phyloP scores from a whole-genome alignment of 2,888 invertebrate genomes.

The Pheosia gnoma region DNA sequence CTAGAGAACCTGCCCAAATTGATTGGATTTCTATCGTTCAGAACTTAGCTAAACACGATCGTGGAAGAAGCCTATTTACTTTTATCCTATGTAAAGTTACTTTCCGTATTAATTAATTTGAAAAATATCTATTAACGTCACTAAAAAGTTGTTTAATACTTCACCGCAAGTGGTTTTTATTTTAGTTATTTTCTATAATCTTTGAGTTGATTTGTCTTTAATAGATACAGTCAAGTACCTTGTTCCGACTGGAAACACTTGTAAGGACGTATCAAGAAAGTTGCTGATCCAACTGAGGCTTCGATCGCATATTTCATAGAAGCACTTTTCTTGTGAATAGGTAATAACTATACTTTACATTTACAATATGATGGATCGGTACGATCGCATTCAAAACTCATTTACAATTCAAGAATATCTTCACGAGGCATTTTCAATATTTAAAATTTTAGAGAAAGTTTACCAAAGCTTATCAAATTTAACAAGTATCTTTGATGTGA shows the following conservation, averaged over 20 bases:
- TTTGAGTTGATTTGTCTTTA: too few species aligned
- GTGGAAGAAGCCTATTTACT: constrained; percentile 15
- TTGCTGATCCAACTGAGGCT: constrained; percentile 48
- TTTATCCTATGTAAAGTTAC: constrained; percentile 6
- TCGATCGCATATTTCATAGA: constrained; percentile 52
- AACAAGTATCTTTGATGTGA: constrained; percentile 32
- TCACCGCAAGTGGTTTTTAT: not conserved
- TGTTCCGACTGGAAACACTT: not conserved
- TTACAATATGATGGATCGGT: constrained; percentile 48
- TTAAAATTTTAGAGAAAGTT: constrained; percentile 23
- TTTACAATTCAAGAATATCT: constrained; percentile 30
- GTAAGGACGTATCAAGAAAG: constrained; percentile 55
- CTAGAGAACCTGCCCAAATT: constrained; percentile 27
- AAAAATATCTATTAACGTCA: too few species aligned
- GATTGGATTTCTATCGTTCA: constrained; percentile 29
- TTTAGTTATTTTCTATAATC: not conserved
- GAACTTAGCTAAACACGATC: constrained; percentile 23
- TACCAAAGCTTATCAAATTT: constrained; percentile 30
- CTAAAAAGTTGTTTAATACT: too few species aligned
- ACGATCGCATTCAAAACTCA: constrained; percentile 40
- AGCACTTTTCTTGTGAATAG: constrained; percentile 50
- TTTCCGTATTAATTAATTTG: too few species aligned
- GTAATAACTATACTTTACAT: constrained; percentile 41
- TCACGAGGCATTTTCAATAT: constrained; percentile 20
- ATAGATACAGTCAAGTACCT: not conserved